phyloP scores from a whole-genome alignment of 2,888 invertebrate genomes.

The Caenorhabditis auriculariae region DNA sequence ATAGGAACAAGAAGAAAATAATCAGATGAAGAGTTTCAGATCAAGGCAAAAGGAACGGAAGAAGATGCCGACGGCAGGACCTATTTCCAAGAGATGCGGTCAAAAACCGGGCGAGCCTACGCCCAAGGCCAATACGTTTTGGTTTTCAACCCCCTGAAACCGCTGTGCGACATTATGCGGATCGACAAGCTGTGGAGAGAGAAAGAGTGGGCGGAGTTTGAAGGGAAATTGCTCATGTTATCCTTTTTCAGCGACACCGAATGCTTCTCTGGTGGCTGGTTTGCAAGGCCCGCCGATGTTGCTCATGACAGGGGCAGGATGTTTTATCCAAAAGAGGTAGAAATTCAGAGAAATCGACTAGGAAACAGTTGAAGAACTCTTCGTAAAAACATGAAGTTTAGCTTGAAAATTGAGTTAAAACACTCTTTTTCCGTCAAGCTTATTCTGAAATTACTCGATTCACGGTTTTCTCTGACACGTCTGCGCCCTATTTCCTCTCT shows the following conservation, averaged over 20 bases:
- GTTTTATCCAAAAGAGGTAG: slow-evolving; percentile 85
- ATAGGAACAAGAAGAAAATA: background rate
- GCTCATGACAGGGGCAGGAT: slow-evolving; percentile 71
- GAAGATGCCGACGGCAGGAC: slow-evolving; percentile 27
- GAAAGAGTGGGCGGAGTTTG: slow-evolving; percentile 81
- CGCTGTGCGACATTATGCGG: slow-evolving; percentile 86
- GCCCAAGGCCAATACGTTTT: slow-evolving; percentile 84
- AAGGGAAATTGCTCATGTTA: too few relatives aligned
- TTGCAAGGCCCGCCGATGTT: slow-evolving; percentile 84
- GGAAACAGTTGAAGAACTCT: too few relatives aligned
- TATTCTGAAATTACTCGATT: too few relatives aligned
- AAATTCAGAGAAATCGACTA: too few relatives aligned
- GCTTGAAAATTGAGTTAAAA: too few relatives aligned
- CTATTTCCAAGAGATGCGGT: slow-evolving; percentile 34
- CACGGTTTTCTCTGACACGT: too few relatives aligned
- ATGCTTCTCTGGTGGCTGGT: slow-evolving; percentile 90
- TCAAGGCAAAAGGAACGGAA: background rate
- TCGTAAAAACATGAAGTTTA: too few relatives aligned
- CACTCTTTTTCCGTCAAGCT: too few relatives aligned
- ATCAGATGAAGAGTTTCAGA: background rate
- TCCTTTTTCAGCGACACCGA: slow-evolving; percentile 77
- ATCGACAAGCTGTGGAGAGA: slow-evolving; percentile 93
- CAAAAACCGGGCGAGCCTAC: slow-evolving; percentile 53
- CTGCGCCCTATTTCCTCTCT: background rate
- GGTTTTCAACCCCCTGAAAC: slow-evolving; percentile 81